Conservation (phyloP, 2,113 vertebrate genomes). For the Emydura subglobosa region DNA sequence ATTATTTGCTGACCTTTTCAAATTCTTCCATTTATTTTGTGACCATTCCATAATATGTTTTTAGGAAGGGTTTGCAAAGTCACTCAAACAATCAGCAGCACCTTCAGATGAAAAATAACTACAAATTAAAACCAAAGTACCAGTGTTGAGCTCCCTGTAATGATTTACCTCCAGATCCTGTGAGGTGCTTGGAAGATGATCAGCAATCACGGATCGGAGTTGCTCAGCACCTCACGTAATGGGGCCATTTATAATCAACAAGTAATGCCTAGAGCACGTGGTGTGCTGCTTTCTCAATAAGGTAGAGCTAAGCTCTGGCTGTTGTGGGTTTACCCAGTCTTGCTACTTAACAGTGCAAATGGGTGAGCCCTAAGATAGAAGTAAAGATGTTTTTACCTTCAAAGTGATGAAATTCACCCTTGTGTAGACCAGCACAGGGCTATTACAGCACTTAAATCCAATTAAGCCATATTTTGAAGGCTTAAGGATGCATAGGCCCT, state of each 20-base stretch:
- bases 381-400: not conserved
- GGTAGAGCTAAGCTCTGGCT: not conserved
- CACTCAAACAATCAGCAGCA: not conserved
- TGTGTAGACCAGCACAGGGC: not conserved
- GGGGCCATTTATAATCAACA: not conserved
- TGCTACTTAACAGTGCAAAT: not conserved
- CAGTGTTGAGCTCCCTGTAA: not conserved
- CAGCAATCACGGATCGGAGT: not conserved
- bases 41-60: not conserved
- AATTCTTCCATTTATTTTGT: conserved; percentile 16
- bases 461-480: not conserved
- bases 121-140: not conserved
- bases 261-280: not conserved
- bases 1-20: not conserved
- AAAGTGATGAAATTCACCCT: not conserved
- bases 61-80: conserved; percentile 9
- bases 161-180: not conserved
- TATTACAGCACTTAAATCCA: not conserved
- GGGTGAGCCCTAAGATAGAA: not conserved
- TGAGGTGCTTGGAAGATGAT: not conserved
- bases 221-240: not conserved
- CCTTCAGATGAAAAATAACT: not conserved
- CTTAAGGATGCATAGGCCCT: not conserved
- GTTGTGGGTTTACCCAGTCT: not conserved
- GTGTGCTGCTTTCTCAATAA: not conserved